These are phyloP conservation scores for Anser brachyrhynchus DNA, from an alignment of 2,113 vertebrate species.

Conservation along the genomic window DNA sequence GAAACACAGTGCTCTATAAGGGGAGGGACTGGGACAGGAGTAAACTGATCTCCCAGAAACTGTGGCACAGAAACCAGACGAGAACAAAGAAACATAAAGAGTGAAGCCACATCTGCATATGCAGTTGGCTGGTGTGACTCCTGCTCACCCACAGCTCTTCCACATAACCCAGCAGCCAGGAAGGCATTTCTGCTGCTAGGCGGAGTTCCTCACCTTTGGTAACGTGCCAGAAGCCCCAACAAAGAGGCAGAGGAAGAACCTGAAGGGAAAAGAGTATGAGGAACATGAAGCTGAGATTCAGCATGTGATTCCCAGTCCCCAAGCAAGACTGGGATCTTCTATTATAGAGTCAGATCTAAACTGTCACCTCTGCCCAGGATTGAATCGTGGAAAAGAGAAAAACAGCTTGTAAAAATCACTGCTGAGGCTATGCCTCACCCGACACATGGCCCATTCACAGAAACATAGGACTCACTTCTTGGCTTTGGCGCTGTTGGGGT, in stretches of 20 bases:
- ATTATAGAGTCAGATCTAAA: not conserved
- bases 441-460: not conserved
- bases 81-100: not conserved
- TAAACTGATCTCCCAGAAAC: not conserved
- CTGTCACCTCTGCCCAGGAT: not conserved
- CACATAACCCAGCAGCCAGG: not conserved
- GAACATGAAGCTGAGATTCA: not conserved
- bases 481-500: constrained; percentile 94
- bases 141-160: not conserved
- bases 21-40: not conserved
- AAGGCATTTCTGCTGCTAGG: not conserved
- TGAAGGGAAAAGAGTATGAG: constrained; percentile 46
- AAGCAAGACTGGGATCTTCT: not conserved
- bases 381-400: not conserved
- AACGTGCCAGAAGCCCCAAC: constrained; percentile 83
- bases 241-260: constrained; percentile 97
- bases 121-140: not conserved
- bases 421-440: not conserved
- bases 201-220: constrained; percentile 84
- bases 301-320: not conserved
- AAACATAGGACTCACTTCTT: constrained; percentile 88
- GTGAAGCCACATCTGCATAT: not conserved
- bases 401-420: not conserved
- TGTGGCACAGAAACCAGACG: not conserved
- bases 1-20: not conserved